Evolutionary conservation across 2,888 invertebrate genomes (phyloP).

Genomic region (Mamestra brassicae): DNA sequence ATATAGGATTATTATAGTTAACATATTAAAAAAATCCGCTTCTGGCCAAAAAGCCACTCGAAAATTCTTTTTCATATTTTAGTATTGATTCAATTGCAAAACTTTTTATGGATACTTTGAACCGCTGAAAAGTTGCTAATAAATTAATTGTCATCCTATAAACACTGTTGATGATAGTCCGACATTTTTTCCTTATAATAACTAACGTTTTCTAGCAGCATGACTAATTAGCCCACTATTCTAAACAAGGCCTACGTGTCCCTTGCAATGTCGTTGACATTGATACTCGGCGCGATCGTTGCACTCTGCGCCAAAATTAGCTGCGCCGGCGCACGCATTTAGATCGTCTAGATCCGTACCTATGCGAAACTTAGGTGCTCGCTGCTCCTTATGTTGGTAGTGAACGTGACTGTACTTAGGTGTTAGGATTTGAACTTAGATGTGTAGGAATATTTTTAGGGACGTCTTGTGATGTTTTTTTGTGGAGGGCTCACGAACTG

Average conservation of each 20-base stretch:
- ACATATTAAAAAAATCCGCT: no score
- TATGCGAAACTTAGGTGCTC: conserved; percentile 51
- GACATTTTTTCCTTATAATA: neutral
- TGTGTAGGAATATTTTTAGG: neutral
- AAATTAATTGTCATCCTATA: neutral
- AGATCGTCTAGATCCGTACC: conserved; percentile 63
- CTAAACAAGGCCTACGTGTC: conserved; percentile 46
- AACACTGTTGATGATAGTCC: neutral
- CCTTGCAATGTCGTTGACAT: conserved; percentile 67
- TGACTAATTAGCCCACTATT: conserved; percentile 31
- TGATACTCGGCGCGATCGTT: conserved; percentile 63
- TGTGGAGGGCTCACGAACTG: neutral
- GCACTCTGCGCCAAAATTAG: conserved; percentile 66
- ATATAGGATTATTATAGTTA: no score
- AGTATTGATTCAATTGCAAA: no score
- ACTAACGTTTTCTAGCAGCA: neutral
- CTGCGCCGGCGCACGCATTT: conserved; percentile 59
- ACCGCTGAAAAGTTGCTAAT: no score
- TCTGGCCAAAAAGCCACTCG: no score
- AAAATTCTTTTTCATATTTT: no score
- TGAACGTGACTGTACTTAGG: neutral
- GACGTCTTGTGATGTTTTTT: neutral
- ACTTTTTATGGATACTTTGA: no score
- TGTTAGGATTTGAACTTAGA: neutral
- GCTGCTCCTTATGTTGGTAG: conserved; percentile 40